Evolutionary conservation across 2,797 vertebrate species (phyloP).

Genomic region (Melanotaenia trifasciata): DNA sequence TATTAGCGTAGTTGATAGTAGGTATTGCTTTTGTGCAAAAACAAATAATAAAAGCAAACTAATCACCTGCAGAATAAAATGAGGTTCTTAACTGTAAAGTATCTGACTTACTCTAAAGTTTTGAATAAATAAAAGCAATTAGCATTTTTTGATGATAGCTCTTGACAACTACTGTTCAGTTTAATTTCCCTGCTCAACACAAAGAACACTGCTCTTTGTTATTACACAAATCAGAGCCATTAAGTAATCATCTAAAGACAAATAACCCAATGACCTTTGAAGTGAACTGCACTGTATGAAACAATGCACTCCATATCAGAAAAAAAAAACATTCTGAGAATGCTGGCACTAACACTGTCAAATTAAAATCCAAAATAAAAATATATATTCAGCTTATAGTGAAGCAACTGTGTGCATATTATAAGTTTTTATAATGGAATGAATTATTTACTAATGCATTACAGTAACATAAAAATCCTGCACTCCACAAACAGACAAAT

Average conservation of each 20-base stretch:
- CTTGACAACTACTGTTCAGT: slow-evolving; percentile 40
- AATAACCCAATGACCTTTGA: slow-evolving; percentile 44
- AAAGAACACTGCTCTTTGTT: slow-evolving; percentile 47
- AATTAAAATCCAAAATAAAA: slow-evolving; percentile 9
- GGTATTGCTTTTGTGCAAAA: slow-evolving; percentile 18
- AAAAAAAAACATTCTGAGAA: neutral
- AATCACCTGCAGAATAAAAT: slow-evolving; percentile 45
- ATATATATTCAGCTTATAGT: slow-evolving; percentile 22
- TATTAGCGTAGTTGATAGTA: neutral
- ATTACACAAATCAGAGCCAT: slow-evolving; percentile 35
- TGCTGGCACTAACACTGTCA: neutral
- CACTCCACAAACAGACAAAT: neutral
- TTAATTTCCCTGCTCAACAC: slow-evolving; percentile 58
- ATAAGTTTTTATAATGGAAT: neutral
- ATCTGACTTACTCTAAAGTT: slow-evolving; percentile 58
- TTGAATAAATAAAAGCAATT: slow-evolving; percentile 73
- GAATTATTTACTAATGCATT: neutral
- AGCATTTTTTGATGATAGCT: slow-evolving; percentile 70
- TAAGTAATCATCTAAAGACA: slow-evolving; percentile 47
- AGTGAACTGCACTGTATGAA: slow-evolving; percentile 2
- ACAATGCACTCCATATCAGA: neutral
- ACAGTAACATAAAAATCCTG: slow-evolving; percentile 11
- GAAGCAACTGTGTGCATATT: slow-evolving; percentile 12
- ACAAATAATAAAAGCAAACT: slow-evolving; percentile 16
- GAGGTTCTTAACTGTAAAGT: slow-evolving; percentile 51